These are phyloP conservation scores for Ceratina japonica DNA, from an alignment of 1,140 invertebrate species.

Conservation along the genomic window DNA sequence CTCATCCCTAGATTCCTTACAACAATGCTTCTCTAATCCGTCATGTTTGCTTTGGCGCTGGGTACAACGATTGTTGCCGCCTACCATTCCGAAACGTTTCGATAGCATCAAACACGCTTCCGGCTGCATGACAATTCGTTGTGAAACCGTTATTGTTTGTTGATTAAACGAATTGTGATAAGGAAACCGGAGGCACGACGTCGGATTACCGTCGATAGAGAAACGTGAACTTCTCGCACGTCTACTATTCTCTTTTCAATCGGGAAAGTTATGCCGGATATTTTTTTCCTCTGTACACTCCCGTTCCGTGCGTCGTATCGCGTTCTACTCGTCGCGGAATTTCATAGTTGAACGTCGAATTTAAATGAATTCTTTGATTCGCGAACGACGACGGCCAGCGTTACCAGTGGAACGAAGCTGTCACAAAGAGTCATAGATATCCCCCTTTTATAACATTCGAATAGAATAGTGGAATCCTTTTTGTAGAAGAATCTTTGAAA, in stretches of 20 bases:
- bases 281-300: too few relatives aligned
- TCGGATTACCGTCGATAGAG: neutral
- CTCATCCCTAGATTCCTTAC: conserved; percentile 53
- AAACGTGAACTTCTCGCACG: conserved; percentile 14
- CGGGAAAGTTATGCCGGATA: neutral
- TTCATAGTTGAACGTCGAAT: neutral
- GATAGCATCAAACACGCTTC: conserved; percentile 33
- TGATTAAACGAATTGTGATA: conserved; percentile 48
- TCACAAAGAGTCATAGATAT: neutral
- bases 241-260: neutral
- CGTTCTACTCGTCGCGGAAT: neutral
- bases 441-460: neutral
- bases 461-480: neutral
- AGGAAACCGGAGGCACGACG: neutral
- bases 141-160: conserved; percentile 23
- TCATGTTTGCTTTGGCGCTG: conserved; percentile 43
- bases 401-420: too few relatives aligned
- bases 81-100: conserved; percentile 37
- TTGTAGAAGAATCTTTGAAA: neutral
- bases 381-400: neutral
- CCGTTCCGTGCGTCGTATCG: neutral
- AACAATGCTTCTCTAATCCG: conserved; percentile 47
- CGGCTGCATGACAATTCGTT: conserved; percentile 38
- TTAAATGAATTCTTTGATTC: neutral
- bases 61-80: conserved; percentile 36